A percentile compares a stretch with the other conserved stretches of the same genome.
These are phyloP conservation scores for Ostrea edulis DNA, from an alignment of 1,140 invertebrate genomes.

Conservation along the genomic window DNA sequence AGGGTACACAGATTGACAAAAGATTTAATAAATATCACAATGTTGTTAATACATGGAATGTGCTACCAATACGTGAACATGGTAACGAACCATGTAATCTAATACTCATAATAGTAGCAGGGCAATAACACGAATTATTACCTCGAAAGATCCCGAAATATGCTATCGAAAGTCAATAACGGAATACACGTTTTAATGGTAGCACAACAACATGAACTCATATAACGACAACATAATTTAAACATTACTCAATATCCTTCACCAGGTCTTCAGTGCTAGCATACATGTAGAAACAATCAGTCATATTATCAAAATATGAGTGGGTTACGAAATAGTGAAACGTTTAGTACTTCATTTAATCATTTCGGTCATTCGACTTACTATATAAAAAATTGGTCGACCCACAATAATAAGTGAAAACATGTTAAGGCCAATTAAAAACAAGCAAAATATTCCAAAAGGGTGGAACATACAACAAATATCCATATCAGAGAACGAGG, in stretches of 20 bases:
- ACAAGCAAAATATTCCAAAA: not conserved
- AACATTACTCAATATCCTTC: not conserved
- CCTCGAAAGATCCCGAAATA: not conserved
- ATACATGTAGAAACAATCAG: too few relatives aligned
- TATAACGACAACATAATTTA: not conserved
- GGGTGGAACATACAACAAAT: not conserved
- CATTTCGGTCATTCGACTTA: too few relatives aligned
- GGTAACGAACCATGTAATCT: not conserved
- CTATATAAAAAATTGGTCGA: too few relatives aligned
- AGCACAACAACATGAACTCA: not conserved
- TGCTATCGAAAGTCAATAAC: not conserved
- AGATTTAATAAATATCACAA: too few relatives aligned
- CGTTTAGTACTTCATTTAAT: too few relatives aligned
- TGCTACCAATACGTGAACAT: too few relatives aligned
- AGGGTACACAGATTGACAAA: too few relatives aligned
- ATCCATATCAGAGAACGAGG: not conserved
- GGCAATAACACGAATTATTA: not conserved
- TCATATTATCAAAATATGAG: too few relatives aligned
- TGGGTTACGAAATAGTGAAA: too few relatives aligned
- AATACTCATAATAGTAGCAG: not conserved
- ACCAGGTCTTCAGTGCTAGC: not conserved
- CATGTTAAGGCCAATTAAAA: not conserved
- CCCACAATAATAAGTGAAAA: not conserved
- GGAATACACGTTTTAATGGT: not conserved
- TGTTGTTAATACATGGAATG: too few relatives aligned